Evolutionary conservation across 2,113 vertebrate genomes (phyloP), one percentile per base, ranked within the genome.

Genomic region (Phainopepla nitens): DNA sequence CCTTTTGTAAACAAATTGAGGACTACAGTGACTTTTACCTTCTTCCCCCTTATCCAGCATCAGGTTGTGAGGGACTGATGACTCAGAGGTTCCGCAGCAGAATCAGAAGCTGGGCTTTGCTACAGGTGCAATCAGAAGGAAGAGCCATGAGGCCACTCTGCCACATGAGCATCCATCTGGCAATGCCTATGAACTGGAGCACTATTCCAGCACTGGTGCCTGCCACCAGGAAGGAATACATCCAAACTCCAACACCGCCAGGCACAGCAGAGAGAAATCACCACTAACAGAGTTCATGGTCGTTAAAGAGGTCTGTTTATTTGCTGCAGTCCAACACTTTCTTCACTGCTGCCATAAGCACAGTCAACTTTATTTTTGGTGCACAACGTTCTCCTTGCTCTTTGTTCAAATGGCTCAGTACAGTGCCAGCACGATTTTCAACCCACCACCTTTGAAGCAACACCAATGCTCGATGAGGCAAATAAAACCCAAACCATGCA

Each of bases 401-500:
- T 82, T 96, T 95, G 88, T 87, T 97, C 90, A 71, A 79, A 80
- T 65, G 93, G 94, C 83, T 96, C 92, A 31, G 70, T 64, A 91
- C 75, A 82, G 75, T 28, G 39, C 82, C 93, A 66, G 82, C 62
- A 82, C 16, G 14, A 92, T 86, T 96, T 94, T 54, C 78, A 94
- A 61, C 47, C 87, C 83, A 95, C 47, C 80, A 93, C 47, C 77
- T 76, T 93, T 82, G 50, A 82, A 83, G 89, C 94, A 92, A 89
- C 84, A 92, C 50, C 22, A 29, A 93, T 73, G 73, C 56, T 78
- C 8, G 29, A 92, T n/a, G 92, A 93, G 76, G 72, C 80, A 93
- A 90, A 94, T 28, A 82, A 81, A 90, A 83, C 49, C 69, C 58
- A 62, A 94, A 96, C 50, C 94, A 97, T 96, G 96, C 95, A 97